Evolutionary conservation across 2,113 vertebrate genomes (phyloP), one percentile per base, ranked within the genome.

Genomic region (Megaptera novaeangliae): DNA sequence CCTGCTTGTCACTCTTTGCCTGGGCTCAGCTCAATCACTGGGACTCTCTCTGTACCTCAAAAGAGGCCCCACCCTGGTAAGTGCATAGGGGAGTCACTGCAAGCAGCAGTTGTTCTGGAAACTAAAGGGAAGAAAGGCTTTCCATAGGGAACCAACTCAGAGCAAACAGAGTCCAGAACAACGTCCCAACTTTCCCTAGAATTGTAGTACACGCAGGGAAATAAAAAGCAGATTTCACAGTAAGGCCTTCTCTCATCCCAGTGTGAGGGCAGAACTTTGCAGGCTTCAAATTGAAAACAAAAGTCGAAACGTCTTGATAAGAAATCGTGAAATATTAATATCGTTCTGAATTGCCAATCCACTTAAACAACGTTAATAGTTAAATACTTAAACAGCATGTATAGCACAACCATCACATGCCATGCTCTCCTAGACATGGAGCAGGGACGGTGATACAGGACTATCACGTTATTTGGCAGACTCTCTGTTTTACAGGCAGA

Each of bases 401-500:
- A 20, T 0, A 41, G 41, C 4, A 27, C 2, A 8, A 2, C 5
- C 36, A 20, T n/a, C 5, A 3, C 0, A 1, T 6, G 17, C 13
- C 21, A 6, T 14, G 3, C 4, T 57, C n/a, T 92, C 46, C 17
- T 25, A 61, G 61, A 41, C 6, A 12, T 0, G 7, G 2, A 18
- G 2, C 7, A 0, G 3, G 8, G 59, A 20, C 0, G 0, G 20
- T 27, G 39, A 5, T 31, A 5, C 85, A 21, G 31, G 23, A 49
- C 0, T 7, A 21, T 5, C 2, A 3, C 0, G 0, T 0, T 31
- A 20, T 27, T 13, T 10, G 18, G 5, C 0, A 21, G 0, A n/a
- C 2, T 25, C 11, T 52, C 29, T 59, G 1, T 29, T 20, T 7
- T 59, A 5, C 14, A 83, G 46, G 15, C 44, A 74, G 55, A 90